Conservation (phyloP, 2,888 invertebrate genomes). For the Mythimna lalbum region DNA sequence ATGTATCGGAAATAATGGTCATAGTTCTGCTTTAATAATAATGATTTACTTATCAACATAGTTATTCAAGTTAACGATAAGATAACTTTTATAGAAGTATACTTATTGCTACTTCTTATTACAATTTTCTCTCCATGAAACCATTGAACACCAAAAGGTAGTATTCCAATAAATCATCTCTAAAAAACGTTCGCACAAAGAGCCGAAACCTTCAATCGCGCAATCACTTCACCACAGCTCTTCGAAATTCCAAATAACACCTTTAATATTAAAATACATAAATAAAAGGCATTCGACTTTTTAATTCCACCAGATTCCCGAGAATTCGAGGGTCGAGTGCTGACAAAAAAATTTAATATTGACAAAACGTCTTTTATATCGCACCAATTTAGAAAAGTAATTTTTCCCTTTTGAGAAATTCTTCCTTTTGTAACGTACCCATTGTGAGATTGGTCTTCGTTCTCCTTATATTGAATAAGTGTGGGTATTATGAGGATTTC, state of each 20-base stretch:
- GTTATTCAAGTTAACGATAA: too few relatives aligned
- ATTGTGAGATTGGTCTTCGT: constrained; percentile 64
- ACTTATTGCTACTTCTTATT: background rate
- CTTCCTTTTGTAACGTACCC: constrained; percentile 60
- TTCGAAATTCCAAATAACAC: constrained; percentile 53
- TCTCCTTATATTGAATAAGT: constrained; percentile 66
- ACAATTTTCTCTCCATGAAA: background rate
- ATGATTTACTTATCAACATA: too few relatives aligned
- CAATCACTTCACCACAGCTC: constrained; percentile 46
- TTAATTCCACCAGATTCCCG: constrained; percentile 60
- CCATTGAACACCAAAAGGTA: constrained; percentile 5
- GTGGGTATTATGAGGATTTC: constrained; percentile 58
- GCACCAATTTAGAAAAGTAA: constrained; percentile 69
- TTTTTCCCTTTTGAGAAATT: constrained; percentile 67
- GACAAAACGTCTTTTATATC: constrained; percentile 69
- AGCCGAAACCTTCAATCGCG: constrained; percentile 27
- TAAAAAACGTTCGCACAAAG: constrained; percentile 21
- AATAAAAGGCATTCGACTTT: constrained; percentile 60
- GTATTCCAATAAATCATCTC: constrained; percentile 28
- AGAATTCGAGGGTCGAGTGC: constrained; percentile 52
- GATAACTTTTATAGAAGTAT: background rate
- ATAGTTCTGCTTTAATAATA: too few relatives aligned
- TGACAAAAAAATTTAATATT: constrained; percentile 66
- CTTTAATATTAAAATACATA: constrained; percentile 62
- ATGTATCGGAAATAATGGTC: too few relatives aligned